Conservation (phyloP, 2,113 vertebrate genomes). For the Neofelis nebulosa region DNA sequence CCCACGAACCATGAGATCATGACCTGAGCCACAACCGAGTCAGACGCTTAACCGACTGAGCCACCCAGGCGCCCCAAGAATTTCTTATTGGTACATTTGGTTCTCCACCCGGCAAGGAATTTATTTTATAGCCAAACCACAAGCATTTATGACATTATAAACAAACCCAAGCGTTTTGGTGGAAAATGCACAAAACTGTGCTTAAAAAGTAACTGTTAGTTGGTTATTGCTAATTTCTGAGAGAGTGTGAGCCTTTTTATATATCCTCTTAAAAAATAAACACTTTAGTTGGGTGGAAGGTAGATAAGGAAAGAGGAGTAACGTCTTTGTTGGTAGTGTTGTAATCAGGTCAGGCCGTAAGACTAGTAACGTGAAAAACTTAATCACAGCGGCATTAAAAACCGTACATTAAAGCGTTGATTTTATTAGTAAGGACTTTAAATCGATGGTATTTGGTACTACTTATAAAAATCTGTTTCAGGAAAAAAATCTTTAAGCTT, state of each 20-base stretch:
- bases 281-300: not conserved
- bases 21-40: no score
- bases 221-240: not conserved
- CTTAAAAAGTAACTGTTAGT: not conserved
- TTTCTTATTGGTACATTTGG: not conserved
- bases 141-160: constrained; percentile 49
- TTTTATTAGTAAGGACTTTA: not conserved
- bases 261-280: not conserved
- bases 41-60: no score
- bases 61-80: no score
- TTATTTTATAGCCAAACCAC: constrained; percentile 45
- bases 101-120: not conserved
- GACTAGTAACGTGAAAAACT: not conserved
- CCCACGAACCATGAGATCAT: no score
- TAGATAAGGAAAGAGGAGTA: not conserved
- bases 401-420: fast-evolving
- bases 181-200: not conserved
- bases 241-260: not conserved
- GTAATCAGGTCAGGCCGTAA: not conserved
- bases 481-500: not conserved
- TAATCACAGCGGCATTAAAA: not conserved
- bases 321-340: not conserved
- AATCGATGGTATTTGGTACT: not conserved
- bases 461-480: not conserved
- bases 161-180: constrained; percentile 36